A percentile compares a stretch with the other conserved stretches of the same genome.
phyloP scores from a whole-genome alignment of 2,797 vertebrate species.

The Spondyliosoma cantharus region DNA sequence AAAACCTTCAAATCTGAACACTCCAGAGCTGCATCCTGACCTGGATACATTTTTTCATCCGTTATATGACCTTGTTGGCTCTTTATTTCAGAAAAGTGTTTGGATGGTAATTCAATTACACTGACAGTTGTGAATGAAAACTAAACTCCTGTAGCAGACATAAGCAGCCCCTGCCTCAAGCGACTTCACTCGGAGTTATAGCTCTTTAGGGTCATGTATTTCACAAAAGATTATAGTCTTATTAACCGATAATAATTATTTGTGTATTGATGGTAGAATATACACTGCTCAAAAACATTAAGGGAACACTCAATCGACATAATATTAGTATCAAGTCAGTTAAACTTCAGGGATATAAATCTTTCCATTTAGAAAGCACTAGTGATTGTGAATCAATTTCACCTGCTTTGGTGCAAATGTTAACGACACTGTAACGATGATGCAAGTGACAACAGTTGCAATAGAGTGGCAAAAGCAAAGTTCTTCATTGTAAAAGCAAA shows the following conservation, averaged over 20 bases:
- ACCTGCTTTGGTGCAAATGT: too few relatives aligned
- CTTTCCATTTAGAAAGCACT: too few relatives aligned
- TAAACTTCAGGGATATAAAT: too few relatives aligned
- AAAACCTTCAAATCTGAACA: neutral
- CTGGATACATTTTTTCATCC: constrained; percentile 7
- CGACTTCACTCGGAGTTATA: constrained; percentile 27
- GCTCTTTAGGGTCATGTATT: constrained; percentile 13
- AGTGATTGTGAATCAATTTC: too few relatives aligned
- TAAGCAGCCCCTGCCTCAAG: constrained; percentile 27
- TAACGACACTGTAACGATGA: too few relatives aligned
- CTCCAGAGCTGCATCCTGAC: constrained; percentile 11
- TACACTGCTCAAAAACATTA: too few relatives aligned
- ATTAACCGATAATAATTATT: neutral
- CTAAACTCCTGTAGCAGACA: constrained; percentile 39
- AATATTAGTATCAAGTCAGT: too few relatives aligned
- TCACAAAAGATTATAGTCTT: neutral
- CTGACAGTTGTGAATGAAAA: constrained; percentile 52
- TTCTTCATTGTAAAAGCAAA: too few relatives aligned
- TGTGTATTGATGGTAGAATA: neutral
- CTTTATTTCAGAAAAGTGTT: constrained; percentile 15
- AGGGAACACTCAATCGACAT: too few relatives aligned
- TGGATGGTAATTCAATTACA: constrained; percentile 35
- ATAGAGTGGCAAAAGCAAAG: too few relatives aligned
- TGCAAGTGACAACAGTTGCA: too few relatives aligned
- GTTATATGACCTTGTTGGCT: constrained; percentile 11